These are phyloP conservation scores for Glyptemys insculpta DNA, from an alignment of 2,797 vertebrate genomes.

Conservation along the genomic window DNA sequence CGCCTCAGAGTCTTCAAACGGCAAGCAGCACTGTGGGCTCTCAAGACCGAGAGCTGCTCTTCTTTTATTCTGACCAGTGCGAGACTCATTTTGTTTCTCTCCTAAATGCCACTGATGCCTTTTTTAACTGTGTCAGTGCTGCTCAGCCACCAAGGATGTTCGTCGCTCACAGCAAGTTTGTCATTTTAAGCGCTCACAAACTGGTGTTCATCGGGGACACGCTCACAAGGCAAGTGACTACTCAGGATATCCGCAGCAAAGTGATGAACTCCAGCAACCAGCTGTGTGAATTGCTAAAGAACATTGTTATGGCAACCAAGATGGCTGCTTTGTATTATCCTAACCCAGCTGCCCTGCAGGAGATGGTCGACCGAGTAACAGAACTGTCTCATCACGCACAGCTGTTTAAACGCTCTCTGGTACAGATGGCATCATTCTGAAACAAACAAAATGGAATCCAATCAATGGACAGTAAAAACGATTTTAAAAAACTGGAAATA, in stretches of 20 bases:
- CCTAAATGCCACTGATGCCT: conserved; percentile 93
- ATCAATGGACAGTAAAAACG: conserved; percentile 6
- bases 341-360: conserved; percentile 90
- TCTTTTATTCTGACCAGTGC: conserved; percentile 95
- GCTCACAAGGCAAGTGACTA: conserved; percentile 88
- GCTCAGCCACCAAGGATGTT: conserved; percentile 95
- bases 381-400: conserved; percentile 91
- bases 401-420: conserved; percentile 92
- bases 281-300: conserved; percentile 94
- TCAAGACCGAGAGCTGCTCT: conserved; percentile 90
- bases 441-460: background rate
- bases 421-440: conserved; percentile 88
- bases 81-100: conserved; percentile 94
- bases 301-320: conserved; percentile 93
- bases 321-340: conserved; percentile 94
- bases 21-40: conserved; percentile 65
- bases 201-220: conserved; percentile 98
- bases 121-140: conserved; percentile 90
- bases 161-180: conserved; percentile 96
- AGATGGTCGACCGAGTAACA: conserved; percentile 94
- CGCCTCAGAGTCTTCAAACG: conserved; percentile 73
- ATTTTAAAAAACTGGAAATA: conserved; percentile 81
- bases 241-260: conserved; percentile 89
- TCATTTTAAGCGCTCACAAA: conserved; percentile 97
- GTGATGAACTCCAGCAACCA: conserved; percentile 96